phyloP scores from a whole-genome alignment of 2,888 invertebrate species.

The Clivina fossor region DNA sequence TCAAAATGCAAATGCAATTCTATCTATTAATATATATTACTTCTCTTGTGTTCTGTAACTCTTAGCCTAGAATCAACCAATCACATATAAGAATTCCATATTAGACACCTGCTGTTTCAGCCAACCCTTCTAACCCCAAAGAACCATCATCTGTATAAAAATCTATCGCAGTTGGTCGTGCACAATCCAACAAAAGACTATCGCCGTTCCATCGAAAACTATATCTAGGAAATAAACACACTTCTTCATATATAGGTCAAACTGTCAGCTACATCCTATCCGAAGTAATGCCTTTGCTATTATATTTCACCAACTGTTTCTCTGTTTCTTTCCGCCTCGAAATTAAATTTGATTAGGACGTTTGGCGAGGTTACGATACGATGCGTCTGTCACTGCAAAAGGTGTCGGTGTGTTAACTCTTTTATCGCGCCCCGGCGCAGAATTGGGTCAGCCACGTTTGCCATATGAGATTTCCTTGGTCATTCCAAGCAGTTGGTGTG shows the following conservation, averaged over 20 bases:
- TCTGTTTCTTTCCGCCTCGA: constrained; percentile 10
- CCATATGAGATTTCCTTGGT: constrained; percentile 21
- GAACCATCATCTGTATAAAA: too few relatives aligned
- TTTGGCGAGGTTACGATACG: too few relatives aligned
- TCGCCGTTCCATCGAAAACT: constrained; percentile 7
- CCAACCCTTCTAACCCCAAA: constrained; percentile 14
- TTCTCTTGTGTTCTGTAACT: not conserved
- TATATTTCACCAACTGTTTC: constrained; percentile 27
- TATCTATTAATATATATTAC: not conserved
- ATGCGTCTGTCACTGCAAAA: constrained; percentile 23
- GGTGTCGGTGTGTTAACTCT: constrained; percentile 26
- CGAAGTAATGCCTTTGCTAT: constrained; percentile 22
- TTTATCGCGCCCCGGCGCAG: constrained; percentile 3
- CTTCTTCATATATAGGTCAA: constrained; percentile 33
- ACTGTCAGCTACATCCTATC: constrained; percentile 25
- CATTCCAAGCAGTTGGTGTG: too few relatives aligned
- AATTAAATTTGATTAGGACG: constrained; percentile 32
- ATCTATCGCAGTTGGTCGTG: constrained; percentile 19
- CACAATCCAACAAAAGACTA: constrained; percentile 11
- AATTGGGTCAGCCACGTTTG: constrained; percentile 22
- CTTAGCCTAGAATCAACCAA: not conserved
- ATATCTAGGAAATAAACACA: constrained; percentile 28
- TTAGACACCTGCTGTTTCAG: constrained; percentile 27
- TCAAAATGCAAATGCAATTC: too few relatives aligned
- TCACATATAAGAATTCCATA: too few relatives aligned